phyloP scores from a whole-genome alignment of 1,140 invertebrate genomes.

The Philopotamus ludificatus region DNA sequence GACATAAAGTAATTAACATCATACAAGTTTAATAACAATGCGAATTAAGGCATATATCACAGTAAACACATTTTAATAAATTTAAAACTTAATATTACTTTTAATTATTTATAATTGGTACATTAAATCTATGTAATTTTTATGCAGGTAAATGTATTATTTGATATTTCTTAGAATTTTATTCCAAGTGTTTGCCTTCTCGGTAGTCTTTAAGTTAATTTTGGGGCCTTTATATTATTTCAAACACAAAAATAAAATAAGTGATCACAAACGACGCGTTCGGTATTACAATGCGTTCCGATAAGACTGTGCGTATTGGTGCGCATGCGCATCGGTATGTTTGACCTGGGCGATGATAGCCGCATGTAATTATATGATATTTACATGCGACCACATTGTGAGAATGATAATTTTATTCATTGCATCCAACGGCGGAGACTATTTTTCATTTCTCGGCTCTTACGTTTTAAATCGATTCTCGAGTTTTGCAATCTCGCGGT shows the following conservation, averaged over 20 bases:
- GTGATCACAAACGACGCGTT: no score
- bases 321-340: background rate
- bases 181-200: background rate
- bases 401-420: constrained; percentile 41
- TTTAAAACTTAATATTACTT: no score
- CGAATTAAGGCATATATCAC: no score
- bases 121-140: no score
- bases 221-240: background rate
- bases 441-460: constrained; percentile 34
- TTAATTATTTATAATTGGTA: no score
- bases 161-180: no score
- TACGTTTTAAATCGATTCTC: constrained; percentile 27
- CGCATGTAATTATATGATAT: constrained; percentile 34
- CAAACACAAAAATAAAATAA: background rate
- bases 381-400: constrained; percentile 39
- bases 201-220: background rate
- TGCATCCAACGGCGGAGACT: constrained; percentile 31
- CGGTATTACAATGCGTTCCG: background rate
- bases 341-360: constrained; percentile 4
- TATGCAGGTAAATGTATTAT: no score
- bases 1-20: no score
- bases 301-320: background rate
- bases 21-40: no score
- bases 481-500: background rate
- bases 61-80: no score